Base-by-base conservation (phyloP, 2,113 vertebrate genomes). In the Anarrhichthys ocellatus region DNA sequence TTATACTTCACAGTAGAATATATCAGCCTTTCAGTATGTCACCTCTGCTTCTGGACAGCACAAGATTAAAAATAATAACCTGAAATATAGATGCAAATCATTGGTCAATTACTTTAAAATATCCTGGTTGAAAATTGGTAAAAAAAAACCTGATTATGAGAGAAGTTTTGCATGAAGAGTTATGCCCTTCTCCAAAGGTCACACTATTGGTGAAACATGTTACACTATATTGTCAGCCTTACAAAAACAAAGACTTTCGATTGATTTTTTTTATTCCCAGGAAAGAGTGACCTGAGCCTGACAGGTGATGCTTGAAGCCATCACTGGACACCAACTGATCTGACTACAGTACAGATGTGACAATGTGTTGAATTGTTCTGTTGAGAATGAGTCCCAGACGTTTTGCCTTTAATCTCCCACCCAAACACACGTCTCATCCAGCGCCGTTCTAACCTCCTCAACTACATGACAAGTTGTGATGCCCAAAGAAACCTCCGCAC, bases 151-250 rank as follows among this genome's bases (percentile, higher is more conserved):
- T 36, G 15, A 38, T 68, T n/a, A 74, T 9, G 40, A 54, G 50
- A 34, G 63, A 58, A 38, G 22, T 11, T 24, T 34, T 38, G 17
- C 8, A 36, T 17, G 9, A 44, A 46, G 34, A 65, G 52, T 69
- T 11, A 22, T 76, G 73, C 18, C 59, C 62, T 81, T 80, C 29
- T 15, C 5, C 10, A 66, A 69, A 90, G 77, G 80, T 81, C 82
- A 73, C 8, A 5, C 7, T 20, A 22, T n/a, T 24, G 18, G 34
- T 27, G 70, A 36, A 76, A 61, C 42, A 9, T 10, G 9, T 54
- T 1, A 4, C 22, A 66, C 34, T 14, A 27, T 52, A 34, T 62
- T 66, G 66, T n/a, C 38, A 63, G 24, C 36, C 32, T 32, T 29
- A 36, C 13, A 48, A 17, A 48, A n/a, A 20, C 4, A 58, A 1